Conservation (phyloP, 1,140 invertebrate species). For the Drusus annulatus region DNA sequence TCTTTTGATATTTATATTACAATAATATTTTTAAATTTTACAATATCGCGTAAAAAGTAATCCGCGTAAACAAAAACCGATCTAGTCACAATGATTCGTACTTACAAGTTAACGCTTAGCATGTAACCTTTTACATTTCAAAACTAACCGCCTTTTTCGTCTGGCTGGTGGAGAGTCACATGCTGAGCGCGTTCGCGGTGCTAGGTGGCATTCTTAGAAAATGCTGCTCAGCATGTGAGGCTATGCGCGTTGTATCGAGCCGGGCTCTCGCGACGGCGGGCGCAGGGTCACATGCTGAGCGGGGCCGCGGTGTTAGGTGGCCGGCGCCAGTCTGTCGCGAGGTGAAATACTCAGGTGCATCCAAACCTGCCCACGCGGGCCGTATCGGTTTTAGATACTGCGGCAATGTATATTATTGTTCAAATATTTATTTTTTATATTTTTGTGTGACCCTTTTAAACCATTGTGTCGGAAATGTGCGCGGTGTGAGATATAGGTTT, state of each 20-base stretch:
- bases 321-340: constrained; percentile 69
- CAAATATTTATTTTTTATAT: not conserved
- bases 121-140: constrained; percentile 4
- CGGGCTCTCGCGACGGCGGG: not conserved
- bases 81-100: not conserved
- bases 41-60: not conserved
- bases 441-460: not conserved
- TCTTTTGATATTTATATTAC: no score
- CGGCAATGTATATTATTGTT: not conserved
- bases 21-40: no score
- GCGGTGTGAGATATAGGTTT: no score
- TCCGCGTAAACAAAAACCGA: not conserved
- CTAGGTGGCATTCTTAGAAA: not conserved
- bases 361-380: constrained; percentile 66
- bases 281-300: constrained; percentile 47
- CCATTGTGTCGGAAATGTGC: no score
- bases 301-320: constrained; percentile 60
- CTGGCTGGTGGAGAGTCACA: not conserved
- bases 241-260: not conserved
- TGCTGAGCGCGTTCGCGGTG: not conserved
- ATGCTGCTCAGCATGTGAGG: constrained; percentile 29
- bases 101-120: constrained; percentile 28
- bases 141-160: not conserved
- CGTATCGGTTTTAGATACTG: constrained; percentile 27
- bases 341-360: constrained; percentile 73